A percentile compares a stretch with the other conserved stretches of the same genome.
phyloP scores from a whole-genome alignment of 1,140 invertebrate species.

The Lepeophtheirus salmonis region DNA sequence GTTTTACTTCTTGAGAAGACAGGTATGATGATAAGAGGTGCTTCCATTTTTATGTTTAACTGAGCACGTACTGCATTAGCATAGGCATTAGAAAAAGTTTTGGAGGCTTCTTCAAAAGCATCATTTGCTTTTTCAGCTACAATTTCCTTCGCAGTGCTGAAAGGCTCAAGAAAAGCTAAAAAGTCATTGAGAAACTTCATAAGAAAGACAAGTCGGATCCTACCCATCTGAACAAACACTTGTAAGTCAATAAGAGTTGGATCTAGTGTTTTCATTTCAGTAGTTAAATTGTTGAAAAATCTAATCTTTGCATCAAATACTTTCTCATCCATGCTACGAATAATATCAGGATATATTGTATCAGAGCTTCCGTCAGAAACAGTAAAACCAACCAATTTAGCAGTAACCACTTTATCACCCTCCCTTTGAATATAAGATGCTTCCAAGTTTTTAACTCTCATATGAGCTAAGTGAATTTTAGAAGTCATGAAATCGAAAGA shows the following conservation, averaged over 20 bases:
- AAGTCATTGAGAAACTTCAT: conserved; percentile 16
- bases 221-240: background rate
- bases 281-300: background rate
- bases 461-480: background rate
- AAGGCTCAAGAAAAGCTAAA: conserved; percentile 13
- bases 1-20: background rate
- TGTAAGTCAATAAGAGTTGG: background rate
- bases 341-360: background rate
- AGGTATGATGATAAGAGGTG: conserved; percentile 3
- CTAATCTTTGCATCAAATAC: conserved; percentile 2
- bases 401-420: background rate
- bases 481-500: conserved; percentile 4
- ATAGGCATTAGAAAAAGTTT: background rate
- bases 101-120: background rate
- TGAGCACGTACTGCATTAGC: background rate
- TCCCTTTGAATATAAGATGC: background rate
- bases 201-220: conserved; percentile 6
- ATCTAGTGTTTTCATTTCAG: background rate
- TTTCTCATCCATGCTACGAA: background rate
- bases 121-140: conserved; percentile 1
- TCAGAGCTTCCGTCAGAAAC: background rate
- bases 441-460: background rate
- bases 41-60: conserved; percentile 7
- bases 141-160: background rate
- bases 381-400: conserved; percentile 12